These are phyloP conservation scores for Akabosia matsudoensis DNA, from an alignment of 1,140 invertebrate genomes.

Conservation along the genomic window DNA sequence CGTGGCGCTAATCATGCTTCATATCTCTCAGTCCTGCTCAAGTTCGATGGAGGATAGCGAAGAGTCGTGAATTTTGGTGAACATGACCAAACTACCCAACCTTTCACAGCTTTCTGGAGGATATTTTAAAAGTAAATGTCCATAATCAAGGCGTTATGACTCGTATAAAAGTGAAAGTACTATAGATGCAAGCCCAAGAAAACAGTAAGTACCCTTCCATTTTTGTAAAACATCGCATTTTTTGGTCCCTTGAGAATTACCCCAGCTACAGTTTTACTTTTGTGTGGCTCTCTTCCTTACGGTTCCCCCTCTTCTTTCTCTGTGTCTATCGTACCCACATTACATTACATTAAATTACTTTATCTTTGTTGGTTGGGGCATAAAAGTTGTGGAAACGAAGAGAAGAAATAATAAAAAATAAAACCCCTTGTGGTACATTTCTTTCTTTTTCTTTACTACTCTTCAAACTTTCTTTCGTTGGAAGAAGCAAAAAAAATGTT, in stretches of 20 bases:
- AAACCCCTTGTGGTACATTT: conserved; percentile 17
- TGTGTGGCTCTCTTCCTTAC: neutral
- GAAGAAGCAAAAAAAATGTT: neutral
- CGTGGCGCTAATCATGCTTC: too few relatives aligned
- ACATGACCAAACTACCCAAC: too few relatives aligned
- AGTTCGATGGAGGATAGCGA: too few relatives aligned
- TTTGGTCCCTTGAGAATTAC: neutral
- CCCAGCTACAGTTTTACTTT: neutral
- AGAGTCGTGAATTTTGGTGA: too few relatives aligned
- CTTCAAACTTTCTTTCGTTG: neutral
- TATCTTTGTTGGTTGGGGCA: neutral
- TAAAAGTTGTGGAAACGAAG: conserved; percentile 7
- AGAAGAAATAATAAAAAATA: neutral
- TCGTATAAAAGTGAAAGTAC: too few relatives aligned
- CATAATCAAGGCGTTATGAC: neutral
- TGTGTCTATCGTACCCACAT: neutral
- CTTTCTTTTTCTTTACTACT: conserved; percentile 3
- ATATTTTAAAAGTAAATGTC: too few relatives aligned
- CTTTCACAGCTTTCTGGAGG: too few relatives aligned
- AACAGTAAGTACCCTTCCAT: neutral
- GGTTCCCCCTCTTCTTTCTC: neutral
- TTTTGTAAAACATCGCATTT: neutral
- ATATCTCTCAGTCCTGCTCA: too few relatives aligned
- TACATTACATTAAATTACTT: conserved; percentile 23
- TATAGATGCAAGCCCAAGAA: neutral